phyloP scores from a whole-genome alignment of 1,140 invertebrate genomes.

The Drosophila sturtevanti region DNA sequence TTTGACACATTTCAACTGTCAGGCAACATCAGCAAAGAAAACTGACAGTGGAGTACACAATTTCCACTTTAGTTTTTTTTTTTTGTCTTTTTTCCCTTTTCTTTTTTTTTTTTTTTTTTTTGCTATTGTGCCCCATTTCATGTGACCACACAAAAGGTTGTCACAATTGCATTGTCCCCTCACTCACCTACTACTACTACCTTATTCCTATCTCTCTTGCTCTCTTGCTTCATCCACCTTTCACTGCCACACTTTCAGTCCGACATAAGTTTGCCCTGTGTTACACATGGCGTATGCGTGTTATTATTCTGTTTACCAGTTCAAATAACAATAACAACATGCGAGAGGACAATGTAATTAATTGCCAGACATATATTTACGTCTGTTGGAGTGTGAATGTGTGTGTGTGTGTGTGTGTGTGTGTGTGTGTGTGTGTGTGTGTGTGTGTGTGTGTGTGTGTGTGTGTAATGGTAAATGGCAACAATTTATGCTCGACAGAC shows the following conservation, averaged over 20 bases:
- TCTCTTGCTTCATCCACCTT: not conserved
- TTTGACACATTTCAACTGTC: constrained; percentile 35
- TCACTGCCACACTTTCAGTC: not conserved
- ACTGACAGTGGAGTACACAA: constrained; percentile 3
- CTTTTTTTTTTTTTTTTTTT: not conserved
- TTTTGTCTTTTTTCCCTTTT: not conserved
- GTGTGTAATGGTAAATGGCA: constrained; percentile 9
- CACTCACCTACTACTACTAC: not conserved
- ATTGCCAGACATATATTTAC: constrained; percentile 22
- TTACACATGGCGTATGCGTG: constrained; percentile 17
- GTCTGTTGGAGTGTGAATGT: not conserved
- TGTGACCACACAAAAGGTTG: constrained; percentile 9
- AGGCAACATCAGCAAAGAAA: constrained; percentile 28
- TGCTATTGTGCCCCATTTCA: constrained; percentile 3
- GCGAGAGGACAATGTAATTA: constrained; percentile 11
- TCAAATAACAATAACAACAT: constrained; percentile 17
- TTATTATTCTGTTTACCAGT: constrained; percentile 25
- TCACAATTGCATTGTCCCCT: constrained; percentile 3
- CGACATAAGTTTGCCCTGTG: not conserved
- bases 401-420: not conserved
- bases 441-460: not conserved
- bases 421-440: not conserved
- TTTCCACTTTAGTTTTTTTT: constrained; percentile 29
- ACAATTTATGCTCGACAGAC: constrained; percentile 10
- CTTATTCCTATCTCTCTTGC: not conserved